These are phyloP conservation scores for Dreissena polymorpha DNA, from an alignment of 1,140 invertebrate species.

Conservation along the genomic window DNA sequence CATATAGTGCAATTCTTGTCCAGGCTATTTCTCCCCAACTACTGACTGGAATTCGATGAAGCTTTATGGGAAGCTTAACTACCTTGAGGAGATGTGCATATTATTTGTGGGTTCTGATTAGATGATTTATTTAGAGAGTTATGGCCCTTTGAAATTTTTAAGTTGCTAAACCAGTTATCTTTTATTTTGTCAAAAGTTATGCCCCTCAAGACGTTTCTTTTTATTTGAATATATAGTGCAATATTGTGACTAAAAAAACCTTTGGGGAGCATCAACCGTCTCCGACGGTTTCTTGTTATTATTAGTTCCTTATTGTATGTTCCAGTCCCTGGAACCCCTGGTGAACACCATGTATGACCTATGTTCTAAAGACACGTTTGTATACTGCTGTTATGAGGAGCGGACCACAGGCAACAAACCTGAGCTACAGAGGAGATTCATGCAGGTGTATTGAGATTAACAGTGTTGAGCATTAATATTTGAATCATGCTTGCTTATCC, in stretches of 20 bases:
- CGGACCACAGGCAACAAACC: conserved; percentile 75
- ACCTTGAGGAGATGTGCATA: no score
- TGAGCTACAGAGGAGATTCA: conserved; percentile 70
- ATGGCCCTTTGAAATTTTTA: no score
- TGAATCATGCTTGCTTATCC: neutral
- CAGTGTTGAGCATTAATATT: neutral
- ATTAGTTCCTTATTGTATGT: conserved; percentile 19
- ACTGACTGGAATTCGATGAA: no score
- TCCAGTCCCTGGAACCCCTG: conserved; percentile 73
- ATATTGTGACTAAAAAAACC: neutral
- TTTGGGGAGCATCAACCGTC: neutral
- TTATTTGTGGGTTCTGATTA: no score
- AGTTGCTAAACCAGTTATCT: no score
- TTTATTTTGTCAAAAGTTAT: no score
- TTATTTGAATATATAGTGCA: neutral
- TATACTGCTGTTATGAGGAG: conserved; percentile 76
- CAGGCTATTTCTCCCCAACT: no score
- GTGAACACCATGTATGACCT: conserved; percentile 67
- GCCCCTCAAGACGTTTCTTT: no score
- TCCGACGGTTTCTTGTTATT: no score
- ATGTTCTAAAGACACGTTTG: conserved; percentile 58
- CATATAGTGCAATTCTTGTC: no score
- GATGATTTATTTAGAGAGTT: no score
- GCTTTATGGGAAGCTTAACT: no score
- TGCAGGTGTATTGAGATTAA: conserved; percentile 63